Conservation (phyloP, 2,888 invertebrate genomes). For the Papilio elwesi region DNA sequence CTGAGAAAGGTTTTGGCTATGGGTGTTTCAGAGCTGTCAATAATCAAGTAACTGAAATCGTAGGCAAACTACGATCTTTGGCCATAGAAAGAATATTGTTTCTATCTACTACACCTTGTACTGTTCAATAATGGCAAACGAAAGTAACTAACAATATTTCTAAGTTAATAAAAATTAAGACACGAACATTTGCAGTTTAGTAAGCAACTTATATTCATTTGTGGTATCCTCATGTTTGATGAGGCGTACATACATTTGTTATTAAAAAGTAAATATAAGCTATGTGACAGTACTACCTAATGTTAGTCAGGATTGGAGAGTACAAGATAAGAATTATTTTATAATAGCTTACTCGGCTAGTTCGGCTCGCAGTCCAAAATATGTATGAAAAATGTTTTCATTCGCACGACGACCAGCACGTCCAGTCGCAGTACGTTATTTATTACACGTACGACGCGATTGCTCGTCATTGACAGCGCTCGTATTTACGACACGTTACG, state of each 20-base stretch:
- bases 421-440: too few species aligned
- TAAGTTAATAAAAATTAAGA: constrained; percentile 38
- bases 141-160: constrained; percentile 45
- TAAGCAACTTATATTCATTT: background rate
- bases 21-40: background rate
- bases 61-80: background rate
- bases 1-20: background rate
- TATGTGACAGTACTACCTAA: background rate
- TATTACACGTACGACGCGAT: too few species aligned
- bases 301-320: background rate
- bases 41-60: background rate
- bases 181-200: background rate
- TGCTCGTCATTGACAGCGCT: too few species aligned
- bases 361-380: too few species aligned
- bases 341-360: too few species aligned
- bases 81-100: background rate
- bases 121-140: constrained; percentile 76
- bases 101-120: constrained; percentile 75
- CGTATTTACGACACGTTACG: too few species aligned
- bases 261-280: background rate
- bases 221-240: constrained; percentile 1
- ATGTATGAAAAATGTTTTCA: too few species aligned
- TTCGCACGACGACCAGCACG: too few species aligned
- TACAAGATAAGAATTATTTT: too few species aligned
- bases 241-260: background rate